Evolutionary conservation across 64 coral and sea anemone species (phyloP).

Genomic region (Dendronephthya gigantea): DNA sequence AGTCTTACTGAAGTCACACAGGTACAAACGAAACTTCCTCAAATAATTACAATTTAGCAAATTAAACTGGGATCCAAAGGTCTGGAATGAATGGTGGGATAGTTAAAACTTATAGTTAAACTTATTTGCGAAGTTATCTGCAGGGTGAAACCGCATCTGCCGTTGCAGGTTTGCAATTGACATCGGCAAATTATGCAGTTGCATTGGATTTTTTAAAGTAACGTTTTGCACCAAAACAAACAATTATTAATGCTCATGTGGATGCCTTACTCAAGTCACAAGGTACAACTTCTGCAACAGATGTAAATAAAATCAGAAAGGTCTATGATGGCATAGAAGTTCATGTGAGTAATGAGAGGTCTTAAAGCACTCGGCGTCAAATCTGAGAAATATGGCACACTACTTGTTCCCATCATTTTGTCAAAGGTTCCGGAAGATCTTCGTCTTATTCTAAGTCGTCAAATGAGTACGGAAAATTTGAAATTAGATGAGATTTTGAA

Average conservation of each 20-base stretch:
- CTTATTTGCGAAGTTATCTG: slow-evolving; percentile 3
- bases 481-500: slow-evolving; percentile 23
- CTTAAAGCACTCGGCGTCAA: slow-evolving; percentile 28
- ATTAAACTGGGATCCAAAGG: not conserved
- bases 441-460: slow-evolving; percentile 20
- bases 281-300: not conserved
- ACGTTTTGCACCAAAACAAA: slow-evolving; percentile 32
- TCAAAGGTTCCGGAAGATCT: slow-evolving; percentile 38
- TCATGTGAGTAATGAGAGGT: slow-evolving; percentile 30
- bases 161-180: slow-evolving; percentile 14
- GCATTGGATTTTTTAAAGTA: slow-evolving; percentile 21
- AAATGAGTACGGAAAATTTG: slow-evolving; percentile 44
- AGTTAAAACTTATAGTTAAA: slow-evolving; percentile 16
- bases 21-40: slow-evolving; percentile 9
- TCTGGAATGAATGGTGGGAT: slow-evolving; percentile 28
- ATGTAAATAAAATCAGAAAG: slow-evolving; percentile 12
- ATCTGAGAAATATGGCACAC: slow-evolving; percentile 33
- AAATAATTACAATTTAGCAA: not conserved
- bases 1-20: not conserved
- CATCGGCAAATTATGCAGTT: slow-evolving; percentile 22
- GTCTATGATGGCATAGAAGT: slow-evolving; percentile 21
- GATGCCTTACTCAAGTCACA: not conserved
- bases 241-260: slow-evolving; percentile 17
- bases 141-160: not conserved
- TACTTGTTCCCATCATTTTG: slow-evolving; percentile 49